Base-by-base conservation (phyloP, 2,797 vertebrate genomes). In the Phylloscopus collybita region DNA sequence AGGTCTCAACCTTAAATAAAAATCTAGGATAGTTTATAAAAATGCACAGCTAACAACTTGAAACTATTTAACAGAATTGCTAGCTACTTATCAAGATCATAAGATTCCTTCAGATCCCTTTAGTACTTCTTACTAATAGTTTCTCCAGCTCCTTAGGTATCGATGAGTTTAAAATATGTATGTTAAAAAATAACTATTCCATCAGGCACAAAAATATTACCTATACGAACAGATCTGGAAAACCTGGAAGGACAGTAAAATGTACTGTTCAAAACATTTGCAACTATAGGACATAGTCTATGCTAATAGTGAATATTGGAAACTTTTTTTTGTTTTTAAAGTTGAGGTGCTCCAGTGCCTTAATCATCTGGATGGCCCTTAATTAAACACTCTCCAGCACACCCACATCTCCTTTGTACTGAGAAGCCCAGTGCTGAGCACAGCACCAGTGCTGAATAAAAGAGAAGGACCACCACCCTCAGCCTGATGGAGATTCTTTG, bases 221-320 rank as follows among this genome's bases (percentile, higher is more conserved):
- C 29, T 30, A 34, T 1, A 40, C 10, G 83, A 72, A 69, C 4
- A 42, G 14, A 87, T 38, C 9, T 44, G 15, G 22, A 71, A 79
- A 36, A 81, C 30, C 36, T 44, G 13, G 60, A 80, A 71, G 38
- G 22, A 67, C 11, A 62, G 21, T n/a, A 56, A 11, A 27, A 86
- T n/a, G 13, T 29, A 51, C 21, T 71, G 27, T 56, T 53, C 47
- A 53, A 87, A 80, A 69, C 9, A 60, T 44, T 27, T 42, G 3
- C 42, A 84, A 73, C 25, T 32, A 38, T 30, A 60, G 27, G 27
- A 59, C 17, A 57, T 34, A 47, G 11, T 50, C 44, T 59, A 20
- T 3, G 6, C 7, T 36, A 56, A 71, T 1, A 67, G 5, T 8
- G 16, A 75, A 60, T 7, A 51, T 0, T 29, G 8, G 11, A 50